These are phyloP conservation scores for Polylopha cassiicola DNA, from an alignment of 2,888 invertebrate species.

Conservation along the genomic window DNA sequence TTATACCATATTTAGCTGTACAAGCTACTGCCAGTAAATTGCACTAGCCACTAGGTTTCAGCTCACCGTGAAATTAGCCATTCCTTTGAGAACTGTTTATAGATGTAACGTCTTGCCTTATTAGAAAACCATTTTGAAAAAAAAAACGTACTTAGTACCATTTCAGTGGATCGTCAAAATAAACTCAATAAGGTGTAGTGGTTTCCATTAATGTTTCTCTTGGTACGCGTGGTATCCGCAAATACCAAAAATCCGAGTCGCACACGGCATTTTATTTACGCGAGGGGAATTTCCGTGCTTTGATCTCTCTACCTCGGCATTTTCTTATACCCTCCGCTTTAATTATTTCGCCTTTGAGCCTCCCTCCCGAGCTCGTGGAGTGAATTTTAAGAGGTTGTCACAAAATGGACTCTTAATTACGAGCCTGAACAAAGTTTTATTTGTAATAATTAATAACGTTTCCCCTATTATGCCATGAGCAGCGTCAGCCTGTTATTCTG, in stretches of 20 bases:
- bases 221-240: constrained; percentile 27
- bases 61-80: constrained; percentile 9
- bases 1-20: constrained; percentile 19
- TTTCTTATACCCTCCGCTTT: constrained; percentile 69
- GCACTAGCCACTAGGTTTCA: constrained; percentile 8
- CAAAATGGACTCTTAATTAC: constrained; percentile 74
- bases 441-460: constrained; percentile 68
- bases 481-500: constrained; percentile 29
- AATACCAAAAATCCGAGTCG: constrained; percentile 47
- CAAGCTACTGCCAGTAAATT: constrained; percentile 12
- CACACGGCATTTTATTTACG: constrained; percentile 56
- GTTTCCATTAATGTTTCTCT: constrained; percentile 21
- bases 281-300: constrained; percentile 61
- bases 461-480: constrained; percentile 34
- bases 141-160: no score
- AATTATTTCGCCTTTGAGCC: constrained; percentile 73
- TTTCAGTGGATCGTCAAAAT: no score
- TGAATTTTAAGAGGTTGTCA: constrained; percentile 73
- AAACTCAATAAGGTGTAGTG: no score
- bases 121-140: constrained; percentile 6
- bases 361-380: constrained; percentile 53
- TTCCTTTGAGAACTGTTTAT: constrained; percentile 11
- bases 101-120: constrained; percentile 4
- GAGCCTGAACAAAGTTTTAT: constrained; percentile 53
- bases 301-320: constrained; percentile 62